Conservation (phyloP, 2,797 vertebrate species). For the Columba guinea region DNA sequence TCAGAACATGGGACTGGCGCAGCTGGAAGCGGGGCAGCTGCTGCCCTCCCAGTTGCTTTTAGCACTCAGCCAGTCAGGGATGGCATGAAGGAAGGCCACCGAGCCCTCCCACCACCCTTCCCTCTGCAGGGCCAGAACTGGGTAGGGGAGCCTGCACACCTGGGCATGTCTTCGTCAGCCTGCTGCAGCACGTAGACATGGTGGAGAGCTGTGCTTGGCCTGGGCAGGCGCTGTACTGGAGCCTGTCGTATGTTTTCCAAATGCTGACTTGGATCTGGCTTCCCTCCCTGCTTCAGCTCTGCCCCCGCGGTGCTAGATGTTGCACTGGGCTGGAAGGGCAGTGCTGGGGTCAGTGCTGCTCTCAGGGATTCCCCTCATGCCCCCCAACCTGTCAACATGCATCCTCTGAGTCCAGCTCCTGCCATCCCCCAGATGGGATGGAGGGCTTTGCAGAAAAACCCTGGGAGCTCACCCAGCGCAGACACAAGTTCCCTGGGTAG, state of each 20-base stretch:
- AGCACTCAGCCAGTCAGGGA: not conserved
- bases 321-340: not conserved
- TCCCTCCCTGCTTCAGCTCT: not conserved
- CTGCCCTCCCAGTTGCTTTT: not conserved
- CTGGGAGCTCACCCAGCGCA: not conserved
- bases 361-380: not conserved
- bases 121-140: not conserved
- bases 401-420: not conserved
- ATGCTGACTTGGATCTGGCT: not conserved
- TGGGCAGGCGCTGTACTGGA: not conserved
- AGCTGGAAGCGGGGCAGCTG: not conserved
- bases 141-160: not conserved
- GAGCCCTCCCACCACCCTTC: not conserved
- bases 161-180: not conserved
- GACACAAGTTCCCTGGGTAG: not conserved
- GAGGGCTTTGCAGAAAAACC: not conserved
- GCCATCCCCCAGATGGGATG: not conserved
- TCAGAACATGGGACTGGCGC: not conserved
- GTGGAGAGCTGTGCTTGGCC: not conserved
- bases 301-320: not conserved
- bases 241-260: not conserved
- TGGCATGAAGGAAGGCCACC: not conserved
- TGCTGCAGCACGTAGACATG: fast-evolving
- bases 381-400: not conserved
- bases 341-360: conserved; percentile 2